A percentile compares a stretch with the other conserved stretches of the same genome.
These are phyloP conservation scores for Paralvinella palmiformis DNA, from an alignment of 1,140 invertebrate species.

Conservation along the genomic window DNA sequence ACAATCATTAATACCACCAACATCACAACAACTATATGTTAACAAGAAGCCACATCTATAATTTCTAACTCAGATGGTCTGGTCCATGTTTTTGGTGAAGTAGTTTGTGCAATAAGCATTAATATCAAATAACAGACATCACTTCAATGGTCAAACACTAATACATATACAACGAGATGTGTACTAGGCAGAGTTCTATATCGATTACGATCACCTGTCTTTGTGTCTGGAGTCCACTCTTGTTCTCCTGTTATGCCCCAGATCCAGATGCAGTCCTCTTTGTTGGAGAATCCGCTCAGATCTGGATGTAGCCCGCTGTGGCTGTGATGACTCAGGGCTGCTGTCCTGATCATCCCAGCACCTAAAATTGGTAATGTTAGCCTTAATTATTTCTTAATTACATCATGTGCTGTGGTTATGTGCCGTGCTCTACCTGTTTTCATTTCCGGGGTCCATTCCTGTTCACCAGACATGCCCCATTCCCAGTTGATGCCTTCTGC, in stretches of 20 bases:
- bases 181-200: too few relatives aligned
- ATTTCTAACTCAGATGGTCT: too few relatives aligned
- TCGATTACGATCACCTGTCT: constrained; percentile 31
- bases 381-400: too few relatives aligned
- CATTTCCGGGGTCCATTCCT: constrained; percentile 50
- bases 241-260: constrained; percentile 53
- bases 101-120: neutral
- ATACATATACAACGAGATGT: too few relatives aligned
- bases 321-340: constrained; percentile 4
- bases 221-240: constrained; percentile 49
- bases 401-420: too few relatives aligned
- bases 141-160: too few relatives aligned
- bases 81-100: neutral
- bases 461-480: constrained; percentile 51
- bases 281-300: neutral
- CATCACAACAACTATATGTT: too few relatives aligned
- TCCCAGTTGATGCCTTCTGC: too few relatives aligned
- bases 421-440: constrained; percentile 37
- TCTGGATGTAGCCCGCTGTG: too few relatives aligned
- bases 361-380: neutral
- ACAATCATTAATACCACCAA: too few relatives aligned
- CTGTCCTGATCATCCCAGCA: neutral
- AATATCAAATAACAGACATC: too few relatives aligned
- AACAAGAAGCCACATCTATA: too few relatives aligned
- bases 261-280: constrained; percentile 27